These are phyloP conservation scores for Colinus virginianus DNA, from an alignment of 2,113 vertebrate genomes.

Conservation along the genomic window DNA sequence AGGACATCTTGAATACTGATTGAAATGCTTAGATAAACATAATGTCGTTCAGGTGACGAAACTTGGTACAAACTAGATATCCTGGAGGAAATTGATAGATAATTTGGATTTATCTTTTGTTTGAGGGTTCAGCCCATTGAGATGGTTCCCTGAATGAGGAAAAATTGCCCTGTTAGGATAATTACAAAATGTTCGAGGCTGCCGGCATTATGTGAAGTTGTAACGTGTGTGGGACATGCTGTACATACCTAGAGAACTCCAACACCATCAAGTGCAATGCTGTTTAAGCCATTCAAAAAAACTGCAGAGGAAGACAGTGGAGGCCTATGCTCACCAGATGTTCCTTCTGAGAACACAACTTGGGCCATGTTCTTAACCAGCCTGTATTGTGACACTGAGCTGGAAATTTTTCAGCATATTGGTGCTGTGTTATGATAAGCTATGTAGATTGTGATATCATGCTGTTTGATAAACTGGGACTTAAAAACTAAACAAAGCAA, in stretches of 20 bases:
- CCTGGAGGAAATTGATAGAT: not conserved
- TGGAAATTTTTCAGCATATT: not conserved
- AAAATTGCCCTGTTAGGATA: not conserved
- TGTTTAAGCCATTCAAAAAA: not conserved
- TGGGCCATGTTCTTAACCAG: rapidly evolving
- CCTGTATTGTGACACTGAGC: not conserved
- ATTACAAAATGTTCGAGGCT: not conserved
- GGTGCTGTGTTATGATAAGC: not conserved
- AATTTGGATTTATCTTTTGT: not conserved
- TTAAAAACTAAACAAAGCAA: not conserved
- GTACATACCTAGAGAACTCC: not conserved
- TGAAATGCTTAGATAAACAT: not conserved
- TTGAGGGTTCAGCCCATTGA: not conserved
- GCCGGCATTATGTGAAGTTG: rapidly evolving
- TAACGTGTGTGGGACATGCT: not conserved
- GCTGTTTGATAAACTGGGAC: not conserved
- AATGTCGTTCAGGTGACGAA: not conserved
- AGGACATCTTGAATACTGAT: not conserved
- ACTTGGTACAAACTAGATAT: not conserved
- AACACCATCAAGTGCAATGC: not conserved
- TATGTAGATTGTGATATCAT: not conserved
- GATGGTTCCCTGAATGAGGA: not conserved
- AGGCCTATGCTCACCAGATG: not conserved
- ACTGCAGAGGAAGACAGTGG: not conserved
- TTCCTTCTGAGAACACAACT: not conserved